Conservation (phyloP, 2,888 invertebrate genomes). For the Spodoptera littoralis region DNA sequence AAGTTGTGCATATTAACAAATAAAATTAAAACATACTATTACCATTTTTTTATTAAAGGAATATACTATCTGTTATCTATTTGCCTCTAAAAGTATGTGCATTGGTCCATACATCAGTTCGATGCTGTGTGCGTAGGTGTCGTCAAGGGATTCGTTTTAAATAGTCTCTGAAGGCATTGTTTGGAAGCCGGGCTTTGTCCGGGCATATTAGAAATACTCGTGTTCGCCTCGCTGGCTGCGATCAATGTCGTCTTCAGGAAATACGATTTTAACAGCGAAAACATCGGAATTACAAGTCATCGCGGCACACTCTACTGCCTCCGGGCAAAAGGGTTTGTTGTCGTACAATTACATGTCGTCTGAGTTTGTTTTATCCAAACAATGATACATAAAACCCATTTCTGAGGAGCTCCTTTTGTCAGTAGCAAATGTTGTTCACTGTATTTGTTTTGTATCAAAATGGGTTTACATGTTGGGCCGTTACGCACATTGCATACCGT, state of each 20-base stretch:
- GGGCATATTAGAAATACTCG: constrained; percentile 74
- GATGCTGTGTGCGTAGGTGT: constrained; percentile 76
- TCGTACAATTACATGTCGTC: constrained; percentile 77
- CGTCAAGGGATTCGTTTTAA: constrained; percentile 82
- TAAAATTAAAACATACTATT: too few relatives aligned
- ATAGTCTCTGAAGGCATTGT: constrained; percentile 82
- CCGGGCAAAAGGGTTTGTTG: constrained; percentile 84
- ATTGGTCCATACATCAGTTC: constrained; percentile 60
- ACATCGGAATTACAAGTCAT: constrained; percentile 88
- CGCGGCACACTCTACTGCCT: constrained; percentile 82
- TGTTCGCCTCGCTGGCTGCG: constrained; percentile 77
- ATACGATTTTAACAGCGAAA: constrained; percentile 88
- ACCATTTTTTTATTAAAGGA: too few relatives aligned
- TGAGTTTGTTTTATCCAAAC: constrained; percentile 77
- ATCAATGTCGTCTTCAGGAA: constrained; percentile 85
- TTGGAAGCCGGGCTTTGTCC: constrained; percentile 76
- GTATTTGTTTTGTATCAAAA: constrained; percentile 46
- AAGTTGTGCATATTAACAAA: too few relatives aligned
- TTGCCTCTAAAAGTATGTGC: constrained; percentile 13
- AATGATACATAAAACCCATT: constrained; percentile 68
- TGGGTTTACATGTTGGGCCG: constrained; percentile 44
- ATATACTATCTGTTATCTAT: too few relatives aligned
- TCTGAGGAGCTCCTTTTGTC: constrained; percentile 58
- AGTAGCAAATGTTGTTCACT: constrained; percentile 45
- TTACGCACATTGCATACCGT: constrained; percentile 14